These are phyloP conservation scores for Athene noctua DNA, from an alignment of 2,113 vertebrate genomes.

Conservation along the genomic window DNA sequence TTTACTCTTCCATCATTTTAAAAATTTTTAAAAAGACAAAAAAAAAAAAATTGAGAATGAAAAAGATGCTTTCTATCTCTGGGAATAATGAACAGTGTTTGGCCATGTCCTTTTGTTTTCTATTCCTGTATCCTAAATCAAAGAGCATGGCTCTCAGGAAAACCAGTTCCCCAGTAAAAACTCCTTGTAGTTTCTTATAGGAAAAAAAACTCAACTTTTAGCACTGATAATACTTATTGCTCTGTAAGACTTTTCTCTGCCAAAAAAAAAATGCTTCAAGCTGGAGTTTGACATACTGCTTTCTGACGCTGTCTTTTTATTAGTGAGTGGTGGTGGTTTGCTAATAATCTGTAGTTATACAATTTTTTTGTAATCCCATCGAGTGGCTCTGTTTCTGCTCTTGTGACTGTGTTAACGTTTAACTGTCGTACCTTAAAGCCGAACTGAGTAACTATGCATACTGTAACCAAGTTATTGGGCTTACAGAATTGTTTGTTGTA, in stretches of 20 bases:
- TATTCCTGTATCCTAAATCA: constrained; percentile 94
- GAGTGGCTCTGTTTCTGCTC: constrained; percentile 80
- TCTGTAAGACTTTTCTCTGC: constrained; percentile 95
- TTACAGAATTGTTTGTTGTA: constrained; percentile 84
- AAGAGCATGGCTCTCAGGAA: constrained; percentile 99
- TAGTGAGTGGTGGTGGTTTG: constrained; percentile 83
- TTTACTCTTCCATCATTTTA: constrained; percentile 98
- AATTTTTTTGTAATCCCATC: constrained; percentile 76
- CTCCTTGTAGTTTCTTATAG: constrained; percentile 90
- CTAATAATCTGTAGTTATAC: constrained; percentile 74
- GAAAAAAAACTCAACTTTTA: constrained; percentile 90
- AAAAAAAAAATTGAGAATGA: constrained; percentile 82
- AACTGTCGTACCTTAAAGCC: constrained; percentile 84
- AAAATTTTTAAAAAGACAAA: constrained; percentile 83
- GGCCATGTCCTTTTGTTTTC: constrained; percentile 90
- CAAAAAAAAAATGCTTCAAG: constrained; percentile 94
- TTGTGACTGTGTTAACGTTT: constrained; percentile 83
- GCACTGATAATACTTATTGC: constrained; percentile 94
- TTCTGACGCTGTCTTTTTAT: constrained; percentile 90
- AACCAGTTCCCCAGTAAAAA: constrained; percentile 88
- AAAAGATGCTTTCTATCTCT: constrained; percentile 98
- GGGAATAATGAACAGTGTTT: constrained; percentile 99
- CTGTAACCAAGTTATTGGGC: constrained; percentile 90
- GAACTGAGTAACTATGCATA: constrained; percentile 97
- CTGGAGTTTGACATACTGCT: constrained; percentile 93